A percentile compares a stretch with the other conserved stretches of the same genome.
phyloP scores from a whole-genome alignment of 1,140 invertebrate species.

The Helicoverpa zea region DNA sequence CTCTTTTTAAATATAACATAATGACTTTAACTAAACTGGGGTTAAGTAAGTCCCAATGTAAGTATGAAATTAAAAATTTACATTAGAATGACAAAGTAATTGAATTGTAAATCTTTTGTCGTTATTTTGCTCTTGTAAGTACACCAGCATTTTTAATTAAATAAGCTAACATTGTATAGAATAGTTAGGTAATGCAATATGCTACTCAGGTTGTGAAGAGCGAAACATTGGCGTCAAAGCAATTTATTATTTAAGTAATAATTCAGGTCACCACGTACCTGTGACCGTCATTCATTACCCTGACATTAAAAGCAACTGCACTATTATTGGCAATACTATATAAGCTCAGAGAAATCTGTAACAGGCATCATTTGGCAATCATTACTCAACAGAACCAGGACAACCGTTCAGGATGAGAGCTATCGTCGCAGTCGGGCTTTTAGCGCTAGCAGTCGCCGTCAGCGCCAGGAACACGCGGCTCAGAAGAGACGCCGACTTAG shows the following conservation, averaged over 20 bases:
- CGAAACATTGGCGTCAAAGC: conserved; percentile 22
- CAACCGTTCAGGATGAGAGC: conserved; percentile 72
- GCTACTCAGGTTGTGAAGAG: neutral
- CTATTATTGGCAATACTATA: conserved; percentile 84
- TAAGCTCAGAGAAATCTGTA: conserved; percentile 74
- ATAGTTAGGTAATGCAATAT: conserved; percentile 17
- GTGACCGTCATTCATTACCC: conserved; percentile 75
- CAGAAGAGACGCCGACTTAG: conserved; percentile 85
- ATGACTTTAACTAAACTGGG: too few species aligned
- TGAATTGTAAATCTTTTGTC: too few species aligned
- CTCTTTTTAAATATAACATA: too few species aligned
- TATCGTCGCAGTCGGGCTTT: conserved; percentile 63
- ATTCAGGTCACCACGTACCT: conserved; percentile 74
- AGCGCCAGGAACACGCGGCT: conserved; percentile 71
- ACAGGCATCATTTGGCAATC: conserved; percentile 83
- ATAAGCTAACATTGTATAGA: neutral
- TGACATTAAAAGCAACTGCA: conserved; percentile 79
- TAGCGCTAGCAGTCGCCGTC: conserved; percentile 61
- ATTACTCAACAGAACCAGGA: conserved; percentile 69
- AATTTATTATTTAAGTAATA: conserved; percentile 55
- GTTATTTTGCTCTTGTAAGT: too few species aligned
- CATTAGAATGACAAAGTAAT: too few species aligned
- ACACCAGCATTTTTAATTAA: neutral
- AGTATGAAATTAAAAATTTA: too few species aligned
- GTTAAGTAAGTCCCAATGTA: too few species aligned